A percentile compares a stretch with the other conserved stretches of the same genome.
These are phyloP conservation scores for Atrina japonica DNA, from an alignment of 2,888 invertebrate species.

Conservation along the genomic window DNA sequence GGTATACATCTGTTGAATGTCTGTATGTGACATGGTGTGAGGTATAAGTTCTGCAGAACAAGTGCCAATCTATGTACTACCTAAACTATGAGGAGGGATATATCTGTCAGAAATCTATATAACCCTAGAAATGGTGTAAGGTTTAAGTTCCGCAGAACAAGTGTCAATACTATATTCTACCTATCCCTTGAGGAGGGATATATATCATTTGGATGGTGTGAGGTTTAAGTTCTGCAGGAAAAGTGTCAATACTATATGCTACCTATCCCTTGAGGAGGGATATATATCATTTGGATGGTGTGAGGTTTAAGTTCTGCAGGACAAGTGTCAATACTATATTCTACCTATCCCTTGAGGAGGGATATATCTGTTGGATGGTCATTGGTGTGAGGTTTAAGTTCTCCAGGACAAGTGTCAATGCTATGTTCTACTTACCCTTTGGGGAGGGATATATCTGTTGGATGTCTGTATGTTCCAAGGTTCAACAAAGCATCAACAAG, in stretches of 20 bases:
- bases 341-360: constrained; percentile 89
- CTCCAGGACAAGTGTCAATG: too few relatives aligned
- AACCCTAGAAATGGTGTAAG: constrained; percentile 95
- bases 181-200: constrained; percentile 90
- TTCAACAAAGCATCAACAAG: constrained; percentile 94
- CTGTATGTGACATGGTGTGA: too few relatives aligned
- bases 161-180: too few relatives aligned
- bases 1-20: too few relatives aligned
- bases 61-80: too few relatives aligned
- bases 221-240: too few relatives aligned
- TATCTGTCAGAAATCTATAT: too few relatives aligned
- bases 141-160: too few relatives aligned
- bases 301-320: too few relatives aligned
- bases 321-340: too few relatives aligned
- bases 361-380: constrained; percentile 95
- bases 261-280: constrained; percentile 90
- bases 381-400: constrained; percentile 93
- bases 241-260: too few relatives aligned
- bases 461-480: constrained; percentile 94
- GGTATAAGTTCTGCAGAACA: too few relatives aligned
- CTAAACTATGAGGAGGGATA: constrained; percentile 90
- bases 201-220: constrained; percentile 96
- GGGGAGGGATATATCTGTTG: constrained; percentile 94
- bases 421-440: constrained; percentile 88
- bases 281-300: constrained; percentile 96